Evolutionary conservation across 2,113 vertebrate genomes (phyloP), one percentile per base, ranked within the genome.

Genomic region (Pangasianodon hypophthalmus): DNA sequence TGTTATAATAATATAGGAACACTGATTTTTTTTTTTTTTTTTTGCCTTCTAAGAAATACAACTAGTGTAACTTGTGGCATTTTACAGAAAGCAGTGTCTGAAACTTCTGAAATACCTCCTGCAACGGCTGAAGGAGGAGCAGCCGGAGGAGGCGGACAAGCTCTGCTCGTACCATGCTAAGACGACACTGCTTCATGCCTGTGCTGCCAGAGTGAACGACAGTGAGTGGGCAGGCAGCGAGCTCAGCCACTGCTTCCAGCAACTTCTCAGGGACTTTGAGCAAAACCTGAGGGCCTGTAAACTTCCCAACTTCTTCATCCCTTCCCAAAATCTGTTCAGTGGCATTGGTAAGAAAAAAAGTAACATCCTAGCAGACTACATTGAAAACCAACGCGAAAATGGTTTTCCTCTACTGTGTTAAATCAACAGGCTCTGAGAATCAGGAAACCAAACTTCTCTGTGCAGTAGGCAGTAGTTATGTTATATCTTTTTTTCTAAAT

Each of bases 71-170:
- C 29, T 6, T 83, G 32, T 58, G 7, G 8, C 0, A 62, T 46
- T 3, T 77, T 84, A 93, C 93, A 98, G 97, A 71, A 97, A 97
- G 92, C 75, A 93, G 0, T 98, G 97, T 91, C 93, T 99, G 90
- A 98, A 98, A 91, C 95, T 98, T 85, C 93, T 98, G 87, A 98
- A 98, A 89, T 93, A 95, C 91, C 96, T 98, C 73, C 91, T 98
- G 79, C 91, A 95, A 21, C 90, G 93, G 85, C 93, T 98, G 69
- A 97, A 98, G 92, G 93, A 93, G 32, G 91, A 92, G 6, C 0
- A 96, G 37, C 1, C 93, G 0, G 94, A 93, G 62, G 80, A 93
- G 11, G 0, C 97, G 56, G 89, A 94, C 4, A 96, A 96, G 67
- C 95, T 99, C 91, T 97, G 92, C 91, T 98, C 97, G 0, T 98